Evolutionary conservation across 2,888 invertebrate genomes (phyloP).

Genomic region (Diplolepis rosae): DNA sequence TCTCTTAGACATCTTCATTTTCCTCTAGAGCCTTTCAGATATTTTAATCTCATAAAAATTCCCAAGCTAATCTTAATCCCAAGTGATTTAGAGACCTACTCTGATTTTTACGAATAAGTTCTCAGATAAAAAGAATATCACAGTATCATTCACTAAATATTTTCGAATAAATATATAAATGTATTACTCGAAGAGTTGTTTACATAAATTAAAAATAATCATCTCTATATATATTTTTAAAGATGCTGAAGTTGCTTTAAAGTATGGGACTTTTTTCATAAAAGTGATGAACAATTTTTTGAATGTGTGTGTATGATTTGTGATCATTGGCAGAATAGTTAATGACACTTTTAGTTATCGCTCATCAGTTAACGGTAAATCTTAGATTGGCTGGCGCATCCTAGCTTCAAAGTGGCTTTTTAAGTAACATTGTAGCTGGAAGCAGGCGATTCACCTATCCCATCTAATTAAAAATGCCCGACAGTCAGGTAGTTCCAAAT

Average conservation of each 20-base stretch:
- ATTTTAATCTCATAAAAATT: conserved; percentile 18
- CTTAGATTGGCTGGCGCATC: conserved; percentile 40
- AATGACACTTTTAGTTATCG: conserved; percentile 48
- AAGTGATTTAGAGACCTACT: neutral
- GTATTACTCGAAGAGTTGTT: too few species aligned
- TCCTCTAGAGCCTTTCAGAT: conserved; percentile 3
- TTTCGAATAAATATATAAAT: too few species aligned
- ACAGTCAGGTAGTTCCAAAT: conserved; percentile 33
- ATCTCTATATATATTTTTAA: too few species aligned
- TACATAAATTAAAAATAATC: too few species aligned
- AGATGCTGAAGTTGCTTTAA: neutral
- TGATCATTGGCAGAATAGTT: conserved; percentile 26
- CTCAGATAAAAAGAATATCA: neutral
- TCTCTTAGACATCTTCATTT: conserved; percentile 10
- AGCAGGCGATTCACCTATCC: conserved; percentile 40
- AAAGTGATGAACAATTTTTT: neutral
- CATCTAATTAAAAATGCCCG: conserved; percentile 59
- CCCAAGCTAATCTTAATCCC: neutral
- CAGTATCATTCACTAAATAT: neutral
- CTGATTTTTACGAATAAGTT: neutral
- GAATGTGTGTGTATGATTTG: neutral
- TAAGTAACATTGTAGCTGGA: conserved; percentile 37
- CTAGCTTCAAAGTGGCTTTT: conserved; percentile 39
- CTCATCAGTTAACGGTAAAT: conserved; percentile 48
- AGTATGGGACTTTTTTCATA: neutral